Evolutionary conservation across 2,797 vertebrate species (phyloP), one percentile per base, ranked within the genome.

Genomic region (Urosaurus nigricauda): DNA sequence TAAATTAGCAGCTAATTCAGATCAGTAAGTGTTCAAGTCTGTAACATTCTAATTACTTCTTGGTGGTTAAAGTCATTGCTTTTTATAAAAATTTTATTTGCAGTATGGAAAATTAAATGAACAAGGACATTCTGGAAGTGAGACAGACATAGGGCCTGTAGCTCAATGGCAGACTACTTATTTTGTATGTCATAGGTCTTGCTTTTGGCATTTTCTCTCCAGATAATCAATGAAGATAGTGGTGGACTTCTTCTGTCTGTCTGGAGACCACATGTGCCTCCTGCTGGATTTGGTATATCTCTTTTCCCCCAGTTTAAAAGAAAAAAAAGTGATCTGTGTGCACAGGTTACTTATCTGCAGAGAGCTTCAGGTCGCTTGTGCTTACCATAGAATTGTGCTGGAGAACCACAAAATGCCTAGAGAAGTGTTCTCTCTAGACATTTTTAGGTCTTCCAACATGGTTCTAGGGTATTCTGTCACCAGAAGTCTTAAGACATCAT

Each of bases 1-100:
- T 96, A 99, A 99, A 83, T 96, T 99, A 94, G 99, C 99, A 78
- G 98, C 98, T 58, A 98, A 98, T 88, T 99, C 99, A 8, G 99
- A 99, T 96, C 98, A 99, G 99, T 99, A 93, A 96, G 98, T 97
- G 90, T 87, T 29, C 56, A 29, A 29, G 40, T 80, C 19, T 19
- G 11, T 77, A 81, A 65, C 0, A 0, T 35, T 19, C 1, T 89
- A 70, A 53, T 24, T 90, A 21, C 17, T 4, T 85, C 75, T 47
- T 79, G 79, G 40, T 32, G 2, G n/a, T n/a, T 53, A 29, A 75
- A 53, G 29, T 2, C 16, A 7, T 35, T 19, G 9, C 8, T 58
- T 51, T 29, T 79, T 43, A n/a, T 32, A 19, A 81, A 19, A 35
- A 37, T 3, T 2, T 1, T 47, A 73, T n/a, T 82, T 82, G 5